phyloP scores from a whole-genome alignment of 2,797 vertebrate genomes.

The Synaphobranchus kaupii region DNA sequence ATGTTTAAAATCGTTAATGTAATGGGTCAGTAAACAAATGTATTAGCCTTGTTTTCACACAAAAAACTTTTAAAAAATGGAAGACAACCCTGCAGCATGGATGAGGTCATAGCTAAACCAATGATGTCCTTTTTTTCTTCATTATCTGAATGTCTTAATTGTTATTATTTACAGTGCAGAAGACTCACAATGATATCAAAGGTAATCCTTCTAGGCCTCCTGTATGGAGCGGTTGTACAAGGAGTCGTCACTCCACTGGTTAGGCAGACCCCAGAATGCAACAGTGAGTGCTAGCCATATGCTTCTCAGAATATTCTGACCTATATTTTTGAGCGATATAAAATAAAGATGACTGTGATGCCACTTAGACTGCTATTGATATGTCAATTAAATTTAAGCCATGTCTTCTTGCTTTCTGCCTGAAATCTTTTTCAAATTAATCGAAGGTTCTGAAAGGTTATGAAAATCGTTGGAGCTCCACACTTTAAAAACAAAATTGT shows the following conservation, averaged over 20 bases:
- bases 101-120: background rate
- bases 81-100: background rate
- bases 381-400: background rate
- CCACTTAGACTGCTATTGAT: background rate
- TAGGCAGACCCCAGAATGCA: conserved; percentile 10
- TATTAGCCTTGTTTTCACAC: background rate
- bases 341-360: background rate
- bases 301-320: background rate
- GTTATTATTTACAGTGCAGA: conserved; percentile 7
- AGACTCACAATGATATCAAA: conserved; percentile 7
- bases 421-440: background rate
- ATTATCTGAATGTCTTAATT: background rate
- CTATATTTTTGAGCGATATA: background rate
- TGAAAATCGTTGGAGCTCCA: background rate
- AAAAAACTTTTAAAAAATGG: background rate
- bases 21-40: background rate
- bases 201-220: conserved; percentile 55
- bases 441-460: background rate
- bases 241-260: background rate
- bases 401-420: background rate
- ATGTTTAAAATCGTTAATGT: background rate
- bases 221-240: conserved; percentile 62
- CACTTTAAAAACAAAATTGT: background rate
- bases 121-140: background rate
- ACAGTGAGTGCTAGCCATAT: conserved; percentile 9